Evolutionary conservation across 2,113 vertebrate genomes (phyloP).

Genomic region (Amblyornis subalaris): DNA sequence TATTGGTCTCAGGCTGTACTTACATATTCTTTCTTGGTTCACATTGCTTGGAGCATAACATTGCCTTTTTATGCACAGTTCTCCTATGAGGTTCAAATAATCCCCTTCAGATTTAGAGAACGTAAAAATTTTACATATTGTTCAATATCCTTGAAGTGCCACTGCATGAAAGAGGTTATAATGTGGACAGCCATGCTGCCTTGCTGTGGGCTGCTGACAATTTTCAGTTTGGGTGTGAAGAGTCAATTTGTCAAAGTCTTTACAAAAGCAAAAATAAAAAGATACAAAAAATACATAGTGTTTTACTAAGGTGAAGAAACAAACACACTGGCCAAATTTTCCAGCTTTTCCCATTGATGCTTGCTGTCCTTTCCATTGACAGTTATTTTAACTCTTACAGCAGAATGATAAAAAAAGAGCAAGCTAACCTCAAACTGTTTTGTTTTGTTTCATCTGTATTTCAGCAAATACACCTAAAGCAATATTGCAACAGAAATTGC

Average conservation of each 20-base stretch:
- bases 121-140: conserved; percentile 7
- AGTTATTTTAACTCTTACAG: not conserved
- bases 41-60: conserved; percentile 29
- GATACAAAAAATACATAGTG: not conserved
- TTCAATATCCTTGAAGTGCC: not conserved
- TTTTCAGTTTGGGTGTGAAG: not conserved
- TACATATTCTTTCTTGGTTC: conserved; percentile 37
- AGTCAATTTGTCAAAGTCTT: not conserved
- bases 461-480: not conserved
- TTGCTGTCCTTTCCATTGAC: not conserved
- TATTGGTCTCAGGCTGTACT: conserved; percentile 36
- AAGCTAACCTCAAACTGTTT: not conserved
- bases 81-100: conserved; percentile 13
- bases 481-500: not conserved
- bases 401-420: not conserved
- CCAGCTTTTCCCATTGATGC: not conserved
- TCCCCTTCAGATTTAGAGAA: conserved; percentile 10
- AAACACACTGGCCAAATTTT: not conserved
- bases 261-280: not conserved
- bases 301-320: not conserved
- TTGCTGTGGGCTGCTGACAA: not conserved
- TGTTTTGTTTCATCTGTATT: not conserved
- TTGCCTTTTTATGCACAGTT: not conserved
- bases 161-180: not conserved
- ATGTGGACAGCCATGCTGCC: not conserved